Evolutionary conservation across 53 echinoderm and acorn worm species (phyloP).

Genomic region (Antedon mediterranea): DNA sequence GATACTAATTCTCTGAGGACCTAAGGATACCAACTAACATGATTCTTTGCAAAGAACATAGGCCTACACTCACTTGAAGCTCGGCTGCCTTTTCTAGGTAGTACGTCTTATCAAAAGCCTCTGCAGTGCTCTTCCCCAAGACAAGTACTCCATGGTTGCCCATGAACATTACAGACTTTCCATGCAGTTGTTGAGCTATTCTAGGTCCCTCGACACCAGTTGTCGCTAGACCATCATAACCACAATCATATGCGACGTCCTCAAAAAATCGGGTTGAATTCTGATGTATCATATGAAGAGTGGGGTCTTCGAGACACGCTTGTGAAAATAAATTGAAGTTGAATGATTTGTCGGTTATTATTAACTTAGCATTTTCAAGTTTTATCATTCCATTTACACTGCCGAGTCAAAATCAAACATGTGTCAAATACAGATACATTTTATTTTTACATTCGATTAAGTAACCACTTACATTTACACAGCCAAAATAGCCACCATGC

Average conservation of each 20-base stretch:
- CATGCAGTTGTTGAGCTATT: constrained; percentile 28
- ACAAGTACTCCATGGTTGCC: constrained; percentile 72
- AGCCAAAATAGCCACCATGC: too few relatives aligned
- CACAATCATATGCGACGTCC: constrained; percentile 60
- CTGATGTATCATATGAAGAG: constrained; percentile 45
- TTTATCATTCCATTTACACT: too few relatives aligned
- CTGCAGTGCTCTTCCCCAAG: constrained; percentile 28
- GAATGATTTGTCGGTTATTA: too few relatives aligned
- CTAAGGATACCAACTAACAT: too few relatives aligned
- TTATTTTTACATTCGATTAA: too few relatives aligned
- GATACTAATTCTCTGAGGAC: too few relatives aligned
- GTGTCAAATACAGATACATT: too few relatives aligned
- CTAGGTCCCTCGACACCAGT: constrained; percentile 36
- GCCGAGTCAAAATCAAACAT: too few relatives aligned
- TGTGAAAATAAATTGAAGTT: not conserved
- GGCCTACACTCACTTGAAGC: constrained; percentile 39
- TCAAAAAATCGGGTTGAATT: constrained; percentile 43
- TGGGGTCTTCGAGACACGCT: constrained; percentile 47
- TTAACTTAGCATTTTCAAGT: too few relatives aligned
- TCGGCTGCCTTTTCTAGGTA: constrained; percentile 65
- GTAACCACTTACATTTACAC: too few relatives aligned
- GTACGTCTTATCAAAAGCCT: constrained; percentile 56
- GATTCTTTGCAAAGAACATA: too few relatives aligned
- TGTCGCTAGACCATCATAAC: constrained; percentile 41
- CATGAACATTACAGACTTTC: constrained; percentile 52